Evolutionary conservation across 2,113 vertebrate genomes (phyloP).

Genomic region (Phyllostomus hastatus): DNA sequence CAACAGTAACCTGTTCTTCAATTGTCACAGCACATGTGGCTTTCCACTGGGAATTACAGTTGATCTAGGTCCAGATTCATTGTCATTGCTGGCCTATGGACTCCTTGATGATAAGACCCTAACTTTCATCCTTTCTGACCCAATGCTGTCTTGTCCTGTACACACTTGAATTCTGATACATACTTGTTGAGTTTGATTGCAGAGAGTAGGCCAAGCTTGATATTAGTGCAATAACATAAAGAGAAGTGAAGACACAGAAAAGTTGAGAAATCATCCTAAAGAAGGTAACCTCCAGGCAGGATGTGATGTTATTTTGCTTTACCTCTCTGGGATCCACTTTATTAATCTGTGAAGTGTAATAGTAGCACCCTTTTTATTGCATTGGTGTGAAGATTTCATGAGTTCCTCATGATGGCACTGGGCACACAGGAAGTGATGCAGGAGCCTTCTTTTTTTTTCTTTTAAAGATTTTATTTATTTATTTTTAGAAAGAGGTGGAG

Average conservation of each 20-base stretch:
- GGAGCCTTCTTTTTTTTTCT: neutral
- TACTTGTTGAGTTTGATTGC: neutral
- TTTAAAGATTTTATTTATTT: no score
- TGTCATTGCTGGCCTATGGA: neutral
- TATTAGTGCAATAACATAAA: neutral
- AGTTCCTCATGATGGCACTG: accelerated
- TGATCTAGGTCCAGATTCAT: neutral
- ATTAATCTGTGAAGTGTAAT: neutral
- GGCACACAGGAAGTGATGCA: neutral
- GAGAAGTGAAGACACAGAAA: neutral
- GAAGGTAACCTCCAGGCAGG: neutral
- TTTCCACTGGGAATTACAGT: neutral
- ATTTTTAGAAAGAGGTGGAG: no score
- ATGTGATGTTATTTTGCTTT: neutral
- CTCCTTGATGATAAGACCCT: neutral
- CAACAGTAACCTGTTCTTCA: neutral
- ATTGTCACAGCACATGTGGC: accelerated
- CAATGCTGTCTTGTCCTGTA: neutral
- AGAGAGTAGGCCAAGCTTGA: neutral
- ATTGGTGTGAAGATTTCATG: neutral
- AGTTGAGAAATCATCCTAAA: neutral
- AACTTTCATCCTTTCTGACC: neutral
- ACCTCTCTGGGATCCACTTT: neutral
- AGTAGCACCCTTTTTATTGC: accelerated
- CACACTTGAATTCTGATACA: neutral